Evolutionary conservation across 2,888 invertebrate genomes (phyloP).

Genomic region (Xestia ashworthii): DNA sequence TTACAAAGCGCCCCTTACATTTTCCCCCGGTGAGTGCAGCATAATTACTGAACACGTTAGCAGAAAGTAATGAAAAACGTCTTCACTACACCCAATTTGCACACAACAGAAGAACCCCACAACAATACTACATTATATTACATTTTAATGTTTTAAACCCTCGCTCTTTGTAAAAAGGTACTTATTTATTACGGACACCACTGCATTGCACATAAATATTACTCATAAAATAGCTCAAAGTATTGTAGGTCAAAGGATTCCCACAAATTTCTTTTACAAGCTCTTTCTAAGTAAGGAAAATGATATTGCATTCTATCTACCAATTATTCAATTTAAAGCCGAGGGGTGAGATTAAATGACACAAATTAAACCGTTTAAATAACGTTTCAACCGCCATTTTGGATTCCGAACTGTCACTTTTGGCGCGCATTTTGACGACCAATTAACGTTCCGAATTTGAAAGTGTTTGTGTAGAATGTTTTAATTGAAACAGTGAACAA

Average conservation of each 20-base stretch:
- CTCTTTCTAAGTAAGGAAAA: constrained; percentile 60
- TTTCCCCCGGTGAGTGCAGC: constrained; percentile 56
- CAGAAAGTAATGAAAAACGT: constrained; percentile 73
- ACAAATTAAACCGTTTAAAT: constrained; percentile 77
- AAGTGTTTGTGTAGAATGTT: constrained; percentile 71
- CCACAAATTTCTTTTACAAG: constrained; percentile 55
- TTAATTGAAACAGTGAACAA: constrained; percentile 70
- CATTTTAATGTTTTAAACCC: constrained; percentile 46
- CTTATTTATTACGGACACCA: constrained; percentile 49
- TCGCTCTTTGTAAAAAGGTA: constrained; percentile 47
- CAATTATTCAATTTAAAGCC: constrained; percentile 75
- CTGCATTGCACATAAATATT: constrained; percentile 38
- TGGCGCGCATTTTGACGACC: constrained; percentile 77
- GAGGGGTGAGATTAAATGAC: constrained; percentile 73
- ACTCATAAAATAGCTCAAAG: constrained; percentile 47
- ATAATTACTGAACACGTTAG: constrained; percentile 74
- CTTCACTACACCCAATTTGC: constrained; percentile 69
- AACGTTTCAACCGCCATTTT: constrained; percentile 78
- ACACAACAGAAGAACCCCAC: constrained; percentile 62
- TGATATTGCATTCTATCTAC: constrained; percentile 74
- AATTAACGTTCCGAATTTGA: constrained; percentile 76
- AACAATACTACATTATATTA: constrained; percentile 36
- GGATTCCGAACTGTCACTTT: constrained; percentile 79
- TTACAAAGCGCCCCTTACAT: constrained; percentile 59
- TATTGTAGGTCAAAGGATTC: constrained; percentile 29